phyloP scores from a whole-genome alignment of 2,113 vertebrate species.

The Orcinus orca region DNA sequence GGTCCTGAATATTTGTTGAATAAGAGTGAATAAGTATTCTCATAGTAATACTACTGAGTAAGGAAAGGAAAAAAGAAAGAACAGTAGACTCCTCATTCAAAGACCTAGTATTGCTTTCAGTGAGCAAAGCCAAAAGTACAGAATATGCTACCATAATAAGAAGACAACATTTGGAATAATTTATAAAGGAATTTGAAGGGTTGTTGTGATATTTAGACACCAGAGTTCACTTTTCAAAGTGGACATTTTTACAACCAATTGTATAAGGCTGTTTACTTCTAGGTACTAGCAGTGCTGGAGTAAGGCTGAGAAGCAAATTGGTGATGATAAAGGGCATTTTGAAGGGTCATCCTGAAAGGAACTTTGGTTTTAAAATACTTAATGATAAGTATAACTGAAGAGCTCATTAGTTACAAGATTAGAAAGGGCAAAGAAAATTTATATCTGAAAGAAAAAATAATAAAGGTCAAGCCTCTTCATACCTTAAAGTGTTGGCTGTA shows the following conservation, averaged over 20 bases:
- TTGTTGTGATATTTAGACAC: not conserved
- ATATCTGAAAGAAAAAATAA: slow-evolving; percentile 33
- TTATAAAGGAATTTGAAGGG: not conserved
- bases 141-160: not conserved
- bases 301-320: not conserved
- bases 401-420: slow-evolving; percentile 44
- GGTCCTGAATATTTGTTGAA: not conserved
- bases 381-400: slow-evolving; percentile 36
- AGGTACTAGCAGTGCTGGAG: not conserved
- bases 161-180: not conserved
- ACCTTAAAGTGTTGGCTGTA: slow-evolving; percentile 13
- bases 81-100: not conserved
- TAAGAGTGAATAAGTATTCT: not conserved
- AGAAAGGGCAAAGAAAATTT: slow-evolving; percentile 60
- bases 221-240: not conserved
- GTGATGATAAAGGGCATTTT: not conserved
- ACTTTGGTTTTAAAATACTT: slow-evolving; percentile 34
- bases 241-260: not conserved
- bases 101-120: not conserved
- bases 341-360: not conserved
- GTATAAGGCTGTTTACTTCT: not conserved
- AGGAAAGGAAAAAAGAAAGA: not conserved
- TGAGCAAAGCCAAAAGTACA: not conserved
- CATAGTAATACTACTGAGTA: not conserved
- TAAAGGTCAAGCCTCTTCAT: slow-evolving; percentile 50